Base-by-base conservation (phyloP, 2,113 vertebrate genomes). In the Sterna hirundo region DNA sequence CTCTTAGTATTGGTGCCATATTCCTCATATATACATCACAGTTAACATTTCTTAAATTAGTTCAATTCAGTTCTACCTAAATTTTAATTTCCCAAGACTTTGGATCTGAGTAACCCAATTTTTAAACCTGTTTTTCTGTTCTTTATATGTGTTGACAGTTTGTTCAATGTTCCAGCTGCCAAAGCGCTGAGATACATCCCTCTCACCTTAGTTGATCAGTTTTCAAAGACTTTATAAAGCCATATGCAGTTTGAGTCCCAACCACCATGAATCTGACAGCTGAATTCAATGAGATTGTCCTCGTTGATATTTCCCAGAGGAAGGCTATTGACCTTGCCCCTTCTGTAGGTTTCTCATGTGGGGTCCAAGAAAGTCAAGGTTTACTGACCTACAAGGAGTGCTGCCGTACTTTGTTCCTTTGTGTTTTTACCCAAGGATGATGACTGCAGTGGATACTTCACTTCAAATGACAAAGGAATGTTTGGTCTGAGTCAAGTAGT, bases 401-500 rank as follows among this genome's bases (percentile, higher is more conserved):
- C 12, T 58, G 25, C 14, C 12, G 19, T 20, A 46, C 4, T 38
- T 11, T 68, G 11, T 36, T 77, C 5, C 7, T 3, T 46, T 66
- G 16, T 23, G 5, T 4, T 58, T 87, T 88, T n/a, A 62, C 3
- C 2, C 20, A 62, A 72, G 10, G 15, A 46, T 38, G 19, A 25
- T 38, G 23, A 7, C 6, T 69, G 3, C 34, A 38, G 26, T 44
- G 10, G 9, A 18, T 42, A 42, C 3, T 27, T 74, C 51, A 25
- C 12, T 55, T 55, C 44, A 57, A 75, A 66, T 17, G 9, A 26
- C 6, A 57, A 87, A 25, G 8, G 1, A 84, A 47, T n/a, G 0
- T 7, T 49, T 84, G 5, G 3, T 47, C 2, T 1, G 18, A 51
- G 2, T 52, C 11, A 47, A 5, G 3, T 34, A 7, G 42, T 62